phyloP scores from a whole-genome alignment of 2,888 invertebrate genomes.

The Tinea semifulvella region DNA sequence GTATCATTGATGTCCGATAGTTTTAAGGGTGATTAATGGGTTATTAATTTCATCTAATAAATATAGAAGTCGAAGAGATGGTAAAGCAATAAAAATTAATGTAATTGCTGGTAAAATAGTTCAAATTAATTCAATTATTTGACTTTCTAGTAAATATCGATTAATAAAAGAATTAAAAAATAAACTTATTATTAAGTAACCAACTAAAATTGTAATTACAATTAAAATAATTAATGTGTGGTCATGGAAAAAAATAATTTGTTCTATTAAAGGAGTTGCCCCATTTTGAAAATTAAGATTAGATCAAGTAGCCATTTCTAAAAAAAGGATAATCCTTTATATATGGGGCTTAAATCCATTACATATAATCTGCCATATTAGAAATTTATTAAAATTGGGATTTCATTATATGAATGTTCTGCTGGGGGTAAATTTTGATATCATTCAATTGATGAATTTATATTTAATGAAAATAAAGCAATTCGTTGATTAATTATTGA shows the following conservation, averaged over 20 bases:
- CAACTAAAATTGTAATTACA: constrained; percentile 68
- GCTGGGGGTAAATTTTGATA: constrained; percentile 63
- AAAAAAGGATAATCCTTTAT: constrained; percentile 71
- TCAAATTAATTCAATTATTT: too few relatives aligned
- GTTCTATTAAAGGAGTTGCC: constrained; percentile 71
- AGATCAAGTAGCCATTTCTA: constrained; percentile 70
- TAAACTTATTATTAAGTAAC: constrained; percentile 64
- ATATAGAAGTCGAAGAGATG: constrained; percentile 69
- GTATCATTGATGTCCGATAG: constrained; percentile 73
- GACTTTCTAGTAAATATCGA: constrained; percentile 64
- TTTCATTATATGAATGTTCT: constrained; percentile 69
- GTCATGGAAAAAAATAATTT: constrained; percentile 72
- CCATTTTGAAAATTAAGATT: constrained; percentile 68
- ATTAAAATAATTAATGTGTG: constrained; percentile 68
- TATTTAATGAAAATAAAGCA: constrained; percentile 53
- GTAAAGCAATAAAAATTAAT: constrained; percentile 70
- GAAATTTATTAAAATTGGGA: constrained; percentile 67
- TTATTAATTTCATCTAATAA: constrained; percentile 70
- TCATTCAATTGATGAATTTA: constrained; percentile 70
- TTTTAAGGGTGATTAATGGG: constrained; percentile 68
- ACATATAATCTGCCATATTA: constrained; percentile 68
- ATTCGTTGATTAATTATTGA: constrained; percentile 61
- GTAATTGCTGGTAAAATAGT: constrained; percentile 69
- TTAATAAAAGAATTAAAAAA: constrained; percentile 66
- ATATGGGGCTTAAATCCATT: constrained; percentile 73